Conservation (phyloP, 2,888 invertebrate species). For the Tridacna gigas region DNA sequence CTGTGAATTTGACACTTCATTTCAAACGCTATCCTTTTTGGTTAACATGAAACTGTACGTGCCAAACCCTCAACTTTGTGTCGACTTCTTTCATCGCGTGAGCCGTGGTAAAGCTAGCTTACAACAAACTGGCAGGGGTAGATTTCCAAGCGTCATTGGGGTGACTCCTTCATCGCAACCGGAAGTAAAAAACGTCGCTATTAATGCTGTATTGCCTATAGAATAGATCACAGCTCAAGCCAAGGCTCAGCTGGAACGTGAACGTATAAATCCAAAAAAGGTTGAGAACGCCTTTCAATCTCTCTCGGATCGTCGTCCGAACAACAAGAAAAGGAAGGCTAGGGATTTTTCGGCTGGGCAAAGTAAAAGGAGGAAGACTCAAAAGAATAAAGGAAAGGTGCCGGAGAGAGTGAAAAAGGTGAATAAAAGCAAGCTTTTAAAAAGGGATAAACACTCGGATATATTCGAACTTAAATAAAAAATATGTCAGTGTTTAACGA, state of each 20-base stretch:
- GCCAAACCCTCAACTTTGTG: constrained; percentile 47
- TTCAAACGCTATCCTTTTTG: constrained; percentile 25
- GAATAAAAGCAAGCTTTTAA: not conserved
- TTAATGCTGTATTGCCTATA: too few species aligned
- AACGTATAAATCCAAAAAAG: constrained; percentile 49
- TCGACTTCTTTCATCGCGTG: constrained; percentile 31
- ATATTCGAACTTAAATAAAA: not conserved
- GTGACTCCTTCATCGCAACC: too few species aligned
- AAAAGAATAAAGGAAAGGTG: constrained; percentile 6
- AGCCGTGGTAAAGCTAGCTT: constrained; percentile 20
- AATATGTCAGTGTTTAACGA: constrained; percentile 49
- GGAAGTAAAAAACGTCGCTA: not conserved
- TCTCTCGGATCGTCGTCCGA: not conserved
- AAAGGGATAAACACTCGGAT: too few species aligned
- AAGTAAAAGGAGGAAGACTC: constrained; percentile 17
- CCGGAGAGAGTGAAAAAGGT: not conserved
- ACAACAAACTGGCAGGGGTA: constrained; percentile 15
- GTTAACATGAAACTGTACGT: too few species aligned
- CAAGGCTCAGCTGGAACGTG: constrained; percentile 21
- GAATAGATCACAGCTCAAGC: constrained; percentile 17
- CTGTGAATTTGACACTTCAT: constrained; percentile 29
- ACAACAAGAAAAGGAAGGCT: too few species aligned
- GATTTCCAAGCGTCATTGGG: not conserved
- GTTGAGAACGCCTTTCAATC: constrained; percentile 28
- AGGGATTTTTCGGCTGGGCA: not conserved